A percentile compares a stretch with the other conserved stretches of the same genome.
Conservation (phyloP, 1,140 invertebrate genomes). For the Thaumetopoea pityocampa region DNA sequence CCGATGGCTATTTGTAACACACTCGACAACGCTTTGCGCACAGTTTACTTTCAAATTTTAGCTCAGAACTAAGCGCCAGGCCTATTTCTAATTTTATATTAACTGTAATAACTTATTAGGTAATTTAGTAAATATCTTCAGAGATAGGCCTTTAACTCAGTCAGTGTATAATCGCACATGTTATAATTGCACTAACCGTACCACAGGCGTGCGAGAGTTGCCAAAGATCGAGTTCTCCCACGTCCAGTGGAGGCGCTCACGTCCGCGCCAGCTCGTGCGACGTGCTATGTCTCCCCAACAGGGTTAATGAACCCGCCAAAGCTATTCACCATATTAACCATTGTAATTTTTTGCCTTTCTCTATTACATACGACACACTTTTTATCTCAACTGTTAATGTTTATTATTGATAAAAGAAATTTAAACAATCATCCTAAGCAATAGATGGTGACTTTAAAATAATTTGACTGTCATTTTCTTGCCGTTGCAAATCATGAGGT, state of each 20-base stretch:
- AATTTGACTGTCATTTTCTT: constrained; percentile 2
- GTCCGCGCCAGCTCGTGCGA: constrained; percentile 8
- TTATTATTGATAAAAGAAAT: constrained; percentile 13
- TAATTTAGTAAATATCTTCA: no score
- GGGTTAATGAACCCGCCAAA: constrained; percentile 35
- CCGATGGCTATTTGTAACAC: no score
- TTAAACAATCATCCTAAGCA: no score
- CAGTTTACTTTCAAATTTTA: no score
- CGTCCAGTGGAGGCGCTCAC: constrained; percentile 33
- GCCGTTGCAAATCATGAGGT: background rate
- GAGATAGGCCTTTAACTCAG: no score
- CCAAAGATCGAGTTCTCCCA: constrained; percentile 63
- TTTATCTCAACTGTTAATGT: constrained; percentile 8
- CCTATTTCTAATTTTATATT: no score
- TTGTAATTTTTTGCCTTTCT: constrained; percentile 24
- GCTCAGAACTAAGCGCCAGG: no score
- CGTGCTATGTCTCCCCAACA: constrained; percentile 17
- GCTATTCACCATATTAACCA: constrained; percentile 16
- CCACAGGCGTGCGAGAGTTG: constrained; percentile 24
- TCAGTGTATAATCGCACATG: constrained; percentile 5
- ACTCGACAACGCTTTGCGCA: no score
- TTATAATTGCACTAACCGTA: constrained; percentile 4
- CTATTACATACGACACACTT: constrained; percentile 7
- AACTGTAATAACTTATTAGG: no score
- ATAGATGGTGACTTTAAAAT: background rate